Percentiles rank a stretch among this genome's conserved stretches.
These are phyloP conservation scores for Gryllus longicercus DNA, from an alignment of 2,888 invertebrate genomes.

Conservation along the genomic window DNA sequence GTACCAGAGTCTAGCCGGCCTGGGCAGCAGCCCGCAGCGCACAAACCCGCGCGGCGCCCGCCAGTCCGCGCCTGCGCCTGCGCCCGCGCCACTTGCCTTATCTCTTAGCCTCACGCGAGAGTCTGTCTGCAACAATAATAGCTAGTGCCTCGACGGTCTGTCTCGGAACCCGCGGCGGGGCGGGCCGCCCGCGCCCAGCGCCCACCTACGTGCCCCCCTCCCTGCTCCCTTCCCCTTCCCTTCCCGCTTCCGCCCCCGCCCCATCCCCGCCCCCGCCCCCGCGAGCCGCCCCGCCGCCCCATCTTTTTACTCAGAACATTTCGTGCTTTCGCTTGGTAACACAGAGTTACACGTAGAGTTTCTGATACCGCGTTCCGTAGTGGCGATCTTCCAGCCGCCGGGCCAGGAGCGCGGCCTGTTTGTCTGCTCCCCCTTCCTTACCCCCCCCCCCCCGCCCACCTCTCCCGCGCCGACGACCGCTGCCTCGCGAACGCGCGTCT, in stretches of 20 bases:
- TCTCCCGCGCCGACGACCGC: background rate
- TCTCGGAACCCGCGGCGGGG: background rate
- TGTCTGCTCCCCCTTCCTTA: background rate
- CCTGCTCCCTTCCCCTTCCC: background rate
- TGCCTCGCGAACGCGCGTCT: background rate
- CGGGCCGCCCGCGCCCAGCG: background rate
- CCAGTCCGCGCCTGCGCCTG: constrained; percentile 4
- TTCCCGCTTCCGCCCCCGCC: background rate
- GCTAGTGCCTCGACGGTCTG: constrained; percentile 17
- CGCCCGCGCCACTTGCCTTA: constrained; percentile 7
- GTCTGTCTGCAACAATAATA: constrained; percentile 17
- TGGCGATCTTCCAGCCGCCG: constrained; percentile 5
- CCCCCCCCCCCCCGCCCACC: background rate
- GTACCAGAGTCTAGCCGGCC: constrained; percentile 10
- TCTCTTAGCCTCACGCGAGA: background rate
- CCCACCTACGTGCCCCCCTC: background rate
- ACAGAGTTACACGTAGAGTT: background rate
- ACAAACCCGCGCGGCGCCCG: background rate
- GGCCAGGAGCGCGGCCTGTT: background rate
- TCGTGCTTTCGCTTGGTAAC: constrained; percentile 7
- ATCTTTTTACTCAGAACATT: background rate
- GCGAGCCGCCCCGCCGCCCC: constrained; percentile 6
- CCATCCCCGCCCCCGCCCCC: background rate
- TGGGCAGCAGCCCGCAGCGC: background rate
- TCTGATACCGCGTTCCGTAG: background rate